Conservation (phyloP, 2,888 invertebrate genomes). For the Callimorpha dominula region DNA sequence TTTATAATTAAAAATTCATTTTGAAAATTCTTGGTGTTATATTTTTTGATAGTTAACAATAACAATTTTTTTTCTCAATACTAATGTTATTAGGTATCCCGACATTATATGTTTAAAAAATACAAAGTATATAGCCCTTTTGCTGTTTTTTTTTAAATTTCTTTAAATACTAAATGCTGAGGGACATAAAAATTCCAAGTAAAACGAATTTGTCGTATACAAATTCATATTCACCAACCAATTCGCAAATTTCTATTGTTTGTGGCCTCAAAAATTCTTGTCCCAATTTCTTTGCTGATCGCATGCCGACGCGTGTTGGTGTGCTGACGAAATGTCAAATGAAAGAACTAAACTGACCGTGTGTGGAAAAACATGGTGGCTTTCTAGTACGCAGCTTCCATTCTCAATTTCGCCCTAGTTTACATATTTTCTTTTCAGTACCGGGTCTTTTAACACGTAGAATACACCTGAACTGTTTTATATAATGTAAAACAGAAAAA, state of each 20-base stretch:
- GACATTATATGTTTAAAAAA: neutral
- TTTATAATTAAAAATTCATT: too few relatives aligned
- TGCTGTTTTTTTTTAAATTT: neutral
- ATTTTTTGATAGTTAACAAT: too few relatives aligned
- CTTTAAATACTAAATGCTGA: neutral
- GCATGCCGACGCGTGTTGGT: conserved; percentile 54
- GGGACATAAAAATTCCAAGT: neutral
- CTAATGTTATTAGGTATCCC: too few relatives aligned
- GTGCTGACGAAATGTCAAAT: conserved; percentile 65
- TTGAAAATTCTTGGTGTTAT: too few relatives aligned
- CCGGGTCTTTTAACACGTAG: neutral
- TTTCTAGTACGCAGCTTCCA: conserved; percentile 76
- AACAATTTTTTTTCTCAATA: too few relatives aligned
- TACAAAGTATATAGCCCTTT: neutral
- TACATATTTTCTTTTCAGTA: conserved; percentile 19
- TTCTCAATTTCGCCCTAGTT: conserved; percentile 59
- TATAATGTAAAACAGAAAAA: neutral
- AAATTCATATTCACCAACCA: conserved; percentile 31
- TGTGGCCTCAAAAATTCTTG: conserved; percentile 34
- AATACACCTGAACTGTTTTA: neutral
- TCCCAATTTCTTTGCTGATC: conserved; percentile 40
- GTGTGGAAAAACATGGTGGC: conserved; percentile 36
- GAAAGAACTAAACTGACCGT: conserved; percentile 54
- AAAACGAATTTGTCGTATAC: neutral
- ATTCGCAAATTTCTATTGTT: conserved; percentile 43